Percentiles rank a stretch among this genome's conserved stretches.
phyloP scores from a whole-genome alignment of 2,888 invertebrate genomes.

The Lochmaea crataegi region DNA sequence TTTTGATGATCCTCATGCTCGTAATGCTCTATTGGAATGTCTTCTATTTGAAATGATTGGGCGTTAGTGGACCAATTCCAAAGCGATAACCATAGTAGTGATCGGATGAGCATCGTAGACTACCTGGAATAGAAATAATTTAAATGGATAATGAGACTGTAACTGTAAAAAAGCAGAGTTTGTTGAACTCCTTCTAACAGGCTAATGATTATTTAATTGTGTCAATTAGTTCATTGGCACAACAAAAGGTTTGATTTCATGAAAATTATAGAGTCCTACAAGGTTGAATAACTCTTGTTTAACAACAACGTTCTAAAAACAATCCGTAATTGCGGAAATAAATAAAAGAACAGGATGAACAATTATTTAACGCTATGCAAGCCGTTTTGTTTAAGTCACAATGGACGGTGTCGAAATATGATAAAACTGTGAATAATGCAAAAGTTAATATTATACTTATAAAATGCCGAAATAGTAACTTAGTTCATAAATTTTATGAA shows the following conservation, averaged over 20 bases:
- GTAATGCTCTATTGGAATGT: slow-evolving; percentile 51
- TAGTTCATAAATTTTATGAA: too few species aligned
- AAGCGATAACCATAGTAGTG: slow-evolving; percentile 16
- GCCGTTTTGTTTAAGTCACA: background rate
- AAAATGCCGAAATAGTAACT: too few species aligned
- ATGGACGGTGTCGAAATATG: background rate
- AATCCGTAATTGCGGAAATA: slow-evolving; percentile 26
- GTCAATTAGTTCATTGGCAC: slow-evolving; percentile 6
- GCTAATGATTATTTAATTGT: background rate
- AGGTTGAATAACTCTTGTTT: slow-evolving; percentile 18
- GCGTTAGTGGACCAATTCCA: slow-evolving; percentile 7
- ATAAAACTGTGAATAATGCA: background rate
- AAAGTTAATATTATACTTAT: too few species aligned
- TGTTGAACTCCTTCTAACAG: background rate
- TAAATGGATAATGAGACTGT: background rate
- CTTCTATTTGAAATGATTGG: slow-evolving; percentile 47
- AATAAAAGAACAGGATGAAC: slow-evolving; percentile 30
- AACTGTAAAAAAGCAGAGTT: background rate
- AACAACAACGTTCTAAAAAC: slow-evolving; percentile 19
- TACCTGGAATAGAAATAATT: background rate
- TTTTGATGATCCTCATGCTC: slow-evolving; percentile 49
- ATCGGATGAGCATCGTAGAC: slow-evolving; percentile 10
- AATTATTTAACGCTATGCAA: slow-evolving; percentile 17
- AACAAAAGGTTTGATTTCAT: slow-evolving; percentile 8
- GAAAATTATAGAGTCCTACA: background rate